These are phyloP conservation scores for Tachycineta bicolor DNA, from an alignment of 2,113 vertebrate species.

Conservation along the genomic window DNA sequence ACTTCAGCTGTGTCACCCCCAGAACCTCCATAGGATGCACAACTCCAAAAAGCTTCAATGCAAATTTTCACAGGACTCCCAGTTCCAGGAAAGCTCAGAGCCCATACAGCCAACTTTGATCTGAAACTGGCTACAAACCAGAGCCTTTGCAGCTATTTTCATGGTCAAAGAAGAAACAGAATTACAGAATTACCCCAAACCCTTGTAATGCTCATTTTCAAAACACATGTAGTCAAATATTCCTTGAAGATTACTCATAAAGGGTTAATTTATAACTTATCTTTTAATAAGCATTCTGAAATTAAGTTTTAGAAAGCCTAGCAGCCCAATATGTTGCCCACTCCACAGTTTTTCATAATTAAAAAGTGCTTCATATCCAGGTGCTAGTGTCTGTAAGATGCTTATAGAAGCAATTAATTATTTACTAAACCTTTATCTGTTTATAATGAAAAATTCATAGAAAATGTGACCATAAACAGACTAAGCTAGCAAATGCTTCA, in stretches of 20 bases:
- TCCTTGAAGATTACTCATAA: neutral
- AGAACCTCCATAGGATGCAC: accelerated
- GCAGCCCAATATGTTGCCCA: neutral
- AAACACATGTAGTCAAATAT: neutral
- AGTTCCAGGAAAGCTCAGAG: neutral
- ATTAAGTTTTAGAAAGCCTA: neutral
- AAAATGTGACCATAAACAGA: slow-evolving; percentile 34
- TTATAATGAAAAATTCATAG: slow-evolving; percentile 58
- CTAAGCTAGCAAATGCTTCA: neutral
- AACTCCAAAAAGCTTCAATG: neutral
- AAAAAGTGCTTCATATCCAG: neutral
- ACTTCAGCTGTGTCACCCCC: neutral
- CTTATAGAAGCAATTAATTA: slow-evolving; percentile 46
- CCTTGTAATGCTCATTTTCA: neutral
- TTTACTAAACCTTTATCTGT: slow-evolving; percentile 50
- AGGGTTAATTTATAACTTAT: neutral
- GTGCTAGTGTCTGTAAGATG: neutral
- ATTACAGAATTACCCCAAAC: neutral
- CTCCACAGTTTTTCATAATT: neutral
- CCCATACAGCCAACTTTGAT: neutral
- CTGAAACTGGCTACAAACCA: neutral
- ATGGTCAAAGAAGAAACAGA: neutral
- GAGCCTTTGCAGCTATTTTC: neutral
- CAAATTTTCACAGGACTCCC: neutral
- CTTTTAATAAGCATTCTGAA: neutral